Conservation (phyloP, 1,140 invertebrate genomes). For the Drosophila hydei region DNA sequence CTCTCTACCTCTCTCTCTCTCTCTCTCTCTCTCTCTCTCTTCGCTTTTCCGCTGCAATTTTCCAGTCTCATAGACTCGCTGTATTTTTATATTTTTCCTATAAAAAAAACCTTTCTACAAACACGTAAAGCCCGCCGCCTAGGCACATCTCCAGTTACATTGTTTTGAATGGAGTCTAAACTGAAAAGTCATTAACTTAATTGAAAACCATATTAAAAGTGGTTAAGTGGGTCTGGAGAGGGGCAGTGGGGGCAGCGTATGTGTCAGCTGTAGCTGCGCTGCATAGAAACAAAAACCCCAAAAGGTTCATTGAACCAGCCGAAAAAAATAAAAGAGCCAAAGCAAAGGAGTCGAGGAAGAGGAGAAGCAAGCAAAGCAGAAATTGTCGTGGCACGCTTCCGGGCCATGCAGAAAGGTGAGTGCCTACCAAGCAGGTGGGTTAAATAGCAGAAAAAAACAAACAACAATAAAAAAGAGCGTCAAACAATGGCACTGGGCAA, state of each 20-base stretch:
- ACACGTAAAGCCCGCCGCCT: conserved; percentile 1
- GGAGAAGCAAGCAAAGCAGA: conserved; percentile 24
- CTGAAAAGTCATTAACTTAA: conserved; percentile 72
- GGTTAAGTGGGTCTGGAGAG: conserved; percentile 1
- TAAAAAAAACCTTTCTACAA: conserved; percentile 5
- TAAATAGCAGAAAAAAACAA: background rate
- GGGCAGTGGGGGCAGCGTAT: background rate
- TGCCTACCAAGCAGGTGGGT: background rate
- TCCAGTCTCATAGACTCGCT: conserved; percentile 64
- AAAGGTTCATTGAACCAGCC: conserved; percentile 71
- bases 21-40: conserved; percentile 38
- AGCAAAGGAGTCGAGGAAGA: background rate
- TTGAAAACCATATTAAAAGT: conserved; percentile 70
- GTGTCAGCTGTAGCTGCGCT: conserved; percentile 51
- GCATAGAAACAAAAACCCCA: conserved; percentile 34
- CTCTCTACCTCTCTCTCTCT: conserved; percentile 13
- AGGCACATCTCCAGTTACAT: conserved; percentile 15
- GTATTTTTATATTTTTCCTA: conserved; percentile 25
- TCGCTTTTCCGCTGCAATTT: conserved; percentile 30
- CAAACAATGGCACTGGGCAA: conserved; percentile 29
- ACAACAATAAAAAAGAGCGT: conserved; percentile 18
- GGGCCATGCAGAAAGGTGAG: background rate
- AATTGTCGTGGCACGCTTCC: conserved; percentile 63
- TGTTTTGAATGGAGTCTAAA: conserved; percentile 14
- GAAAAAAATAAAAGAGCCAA: conserved; percentile 28